phyloP scores from a whole-genome alignment of 2,888 invertebrate species.

The Caenorhabditis uteleia region DNA sequence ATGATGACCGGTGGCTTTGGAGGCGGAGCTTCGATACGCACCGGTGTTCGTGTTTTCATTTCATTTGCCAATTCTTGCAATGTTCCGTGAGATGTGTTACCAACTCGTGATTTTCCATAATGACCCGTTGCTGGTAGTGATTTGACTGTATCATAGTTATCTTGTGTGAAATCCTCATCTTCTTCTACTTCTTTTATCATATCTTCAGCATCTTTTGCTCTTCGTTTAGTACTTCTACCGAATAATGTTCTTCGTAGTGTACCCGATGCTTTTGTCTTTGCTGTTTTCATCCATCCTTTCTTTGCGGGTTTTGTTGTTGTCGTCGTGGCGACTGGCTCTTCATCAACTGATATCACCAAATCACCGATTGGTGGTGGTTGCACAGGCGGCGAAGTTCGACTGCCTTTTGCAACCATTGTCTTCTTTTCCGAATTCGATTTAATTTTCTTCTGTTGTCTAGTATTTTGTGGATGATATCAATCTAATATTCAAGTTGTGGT shows the following conservation, averaged over 20 bases:
- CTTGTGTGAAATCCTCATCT: conserved; percentile 41
- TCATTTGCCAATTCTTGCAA: conserved; percentile 27
- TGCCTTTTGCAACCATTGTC: conserved; percentile 30
- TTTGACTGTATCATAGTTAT: conserved; percentile 55
- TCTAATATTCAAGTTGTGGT: conserved; percentile 21
- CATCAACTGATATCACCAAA: conserved; percentile 32
- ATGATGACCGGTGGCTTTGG: conserved; percentile 40
- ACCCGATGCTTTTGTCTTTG: conserved; percentile 47
- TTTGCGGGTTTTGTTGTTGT: conserved; percentile 24
- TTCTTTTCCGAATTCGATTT: neutral
- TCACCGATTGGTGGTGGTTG: conserved; percentile 31
- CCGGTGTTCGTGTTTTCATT: conserved; percentile 3
- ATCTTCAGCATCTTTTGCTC: conserved; percentile 52
- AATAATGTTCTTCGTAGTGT: conserved; percentile 45
- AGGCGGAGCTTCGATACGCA: conserved; percentile 2
- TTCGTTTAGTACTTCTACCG: conserved; percentile 43
- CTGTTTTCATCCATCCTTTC: conserved; percentile 40
- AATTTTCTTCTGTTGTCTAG: neutral
- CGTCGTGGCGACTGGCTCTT: conserved; percentile 16
- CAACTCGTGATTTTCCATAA: conserved; percentile 53
- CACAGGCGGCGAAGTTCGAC: conserved; percentile 9
- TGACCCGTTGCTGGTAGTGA: conserved; percentile 55
- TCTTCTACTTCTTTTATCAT: conserved; percentile 35
- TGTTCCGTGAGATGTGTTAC: conserved; percentile 34
- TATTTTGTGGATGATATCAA: conserved; percentile 3